Percentiles rank a stretch among this genome's conserved stretches.
Evolutionary conservation across 2,113 vertebrate genomes (phyloP).

Genomic region (Corapipo altera): DNA sequence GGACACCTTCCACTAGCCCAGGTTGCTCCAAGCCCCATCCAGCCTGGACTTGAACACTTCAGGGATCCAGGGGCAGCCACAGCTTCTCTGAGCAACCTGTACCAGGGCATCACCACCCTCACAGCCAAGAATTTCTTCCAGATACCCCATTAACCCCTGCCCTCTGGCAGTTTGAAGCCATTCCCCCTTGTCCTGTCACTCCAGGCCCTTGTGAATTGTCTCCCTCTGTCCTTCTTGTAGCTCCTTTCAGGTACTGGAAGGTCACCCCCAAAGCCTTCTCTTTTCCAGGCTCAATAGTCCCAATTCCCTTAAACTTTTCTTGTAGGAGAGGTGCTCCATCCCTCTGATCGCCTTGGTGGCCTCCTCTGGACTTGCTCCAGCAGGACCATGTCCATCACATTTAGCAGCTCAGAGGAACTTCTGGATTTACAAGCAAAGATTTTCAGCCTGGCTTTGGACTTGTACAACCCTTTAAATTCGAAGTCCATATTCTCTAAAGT

Average conservation of each 20-base stretch:
- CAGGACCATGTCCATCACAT: background rate
- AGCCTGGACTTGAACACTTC: fast-evolving
- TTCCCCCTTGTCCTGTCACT: background rate
- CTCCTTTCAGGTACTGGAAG: background rate
- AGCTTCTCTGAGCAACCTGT: background rate
- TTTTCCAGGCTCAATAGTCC: background rate
- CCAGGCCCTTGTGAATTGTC: background rate
- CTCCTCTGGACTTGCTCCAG: background rate
- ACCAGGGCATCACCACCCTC: background rate
- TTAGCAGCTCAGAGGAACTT: background rate
- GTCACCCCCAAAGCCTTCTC: background rate
- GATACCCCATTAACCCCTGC: fast-evolving
- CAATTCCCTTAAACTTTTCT: background rate
- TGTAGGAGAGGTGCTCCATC: background rate
- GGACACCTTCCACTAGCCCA: background rate
- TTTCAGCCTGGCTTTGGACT: background rate
- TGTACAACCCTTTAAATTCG: background rate
- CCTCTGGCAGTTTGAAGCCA: background rate
- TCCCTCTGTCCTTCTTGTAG: background rate
- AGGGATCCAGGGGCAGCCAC: background rate
- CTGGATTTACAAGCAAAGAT: background rate
- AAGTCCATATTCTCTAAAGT: background rate
- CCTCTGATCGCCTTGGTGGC: background rate
- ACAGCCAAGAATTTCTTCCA: fast-evolving
- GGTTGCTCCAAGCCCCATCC: fast-evolving